phyloP scores from a whole-genome alignment of 2,113 vertebrate genomes.

The Amphilophus citrinellus region DNA sequence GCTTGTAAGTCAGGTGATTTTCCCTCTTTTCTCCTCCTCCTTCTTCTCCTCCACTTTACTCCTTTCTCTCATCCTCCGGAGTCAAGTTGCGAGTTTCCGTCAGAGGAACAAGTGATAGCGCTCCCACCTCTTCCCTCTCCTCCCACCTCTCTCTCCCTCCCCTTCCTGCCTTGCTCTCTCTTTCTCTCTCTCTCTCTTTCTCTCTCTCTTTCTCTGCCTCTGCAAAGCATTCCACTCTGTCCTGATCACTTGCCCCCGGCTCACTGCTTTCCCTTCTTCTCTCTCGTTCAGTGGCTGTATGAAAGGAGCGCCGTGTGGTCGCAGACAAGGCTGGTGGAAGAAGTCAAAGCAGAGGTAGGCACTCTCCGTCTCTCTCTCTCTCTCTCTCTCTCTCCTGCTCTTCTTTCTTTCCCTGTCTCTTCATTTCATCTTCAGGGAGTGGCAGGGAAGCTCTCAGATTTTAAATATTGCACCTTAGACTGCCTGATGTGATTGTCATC shows the following conservation, averaged over 20 bases:
- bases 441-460: slow-evolving; percentile 54
- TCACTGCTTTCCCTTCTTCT: slow-evolving; percentile 75
- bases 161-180: slow-evolving; percentile 65
- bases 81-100: slow-evolving; percentile 77
- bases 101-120: slow-evolving; percentile 79
- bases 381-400: not conserved
- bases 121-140: slow-evolving; percentile 68
- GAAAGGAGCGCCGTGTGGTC: slow-evolving; percentile 84
- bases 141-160: slow-evolving; percentile 63
- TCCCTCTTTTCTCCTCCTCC: not conserved
- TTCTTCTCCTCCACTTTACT: slow-evolving; percentile 39
- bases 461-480: slow-evolving; percentile 46
- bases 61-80: slow-evolving; percentile 69
- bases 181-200: slow-evolving; percentile 56
- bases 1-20: slow-evolving; percentile 50
- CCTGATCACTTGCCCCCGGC: slow-evolving; percentile 70
- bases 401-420: slow-evolving; percentile 18
- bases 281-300: slow-evolving; percentile 87
- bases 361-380: not conserved
- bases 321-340: slow-evolving; percentile 81
- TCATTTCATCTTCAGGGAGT: slow-evolving; percentile 63
- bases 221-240: slow-evolving; percentile 76
- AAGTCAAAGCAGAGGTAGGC: slow-evolving; percentile 92
- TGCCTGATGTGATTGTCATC: slow-evolving; percentile 44
- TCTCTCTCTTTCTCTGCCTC: slow-evolving; percentile 57